Percentiles rank a stretch among this genome's conserved stretches.
These are phyloP conservation scores for Sinocyclocheilus maitianheensis DNA, from an alignment of 2,113 vertebrate species.

Conservation along the genomic window DNA sequence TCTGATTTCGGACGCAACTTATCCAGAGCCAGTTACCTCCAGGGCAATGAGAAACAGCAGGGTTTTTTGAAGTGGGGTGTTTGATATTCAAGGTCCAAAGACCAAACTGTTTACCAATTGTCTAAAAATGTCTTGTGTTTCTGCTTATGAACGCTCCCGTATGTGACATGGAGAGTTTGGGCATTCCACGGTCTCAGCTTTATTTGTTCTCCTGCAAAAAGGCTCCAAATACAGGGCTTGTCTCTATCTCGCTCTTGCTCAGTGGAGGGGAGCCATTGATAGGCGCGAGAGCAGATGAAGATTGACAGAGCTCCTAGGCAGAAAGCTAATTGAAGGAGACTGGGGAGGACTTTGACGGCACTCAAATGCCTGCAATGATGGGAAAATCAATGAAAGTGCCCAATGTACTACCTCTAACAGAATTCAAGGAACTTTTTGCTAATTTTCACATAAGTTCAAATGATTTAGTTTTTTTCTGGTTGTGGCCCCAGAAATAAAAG, in stretches of 20 bases:
- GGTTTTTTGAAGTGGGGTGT: neutral
- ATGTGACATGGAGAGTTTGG: neutral
- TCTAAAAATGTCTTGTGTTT: neutral
- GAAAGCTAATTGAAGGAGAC: constrained; percentile 76
- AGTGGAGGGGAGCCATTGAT: constrained; percentile 70
- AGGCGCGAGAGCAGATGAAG: constrained; percentile 72
- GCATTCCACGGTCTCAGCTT: neutral
- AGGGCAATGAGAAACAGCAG: constrained; percentile 43
- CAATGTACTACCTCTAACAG: constrained; percentile 47
- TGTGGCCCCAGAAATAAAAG: neutral
- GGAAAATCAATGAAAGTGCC: constrained; percentile 71
- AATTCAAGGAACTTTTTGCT: constrained; percentile 29
- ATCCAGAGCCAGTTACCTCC: constrained; percentile 54
- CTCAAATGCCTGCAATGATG: constrained; percentile 70
- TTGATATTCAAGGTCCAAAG: constrained; percentile 15
- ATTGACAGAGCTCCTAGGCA: constrained; percentile 72
- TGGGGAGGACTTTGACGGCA: constrained; percentile 67
- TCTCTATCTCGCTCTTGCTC: constrained; percentile 33
- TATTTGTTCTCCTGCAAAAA: constrained; percentile 27
- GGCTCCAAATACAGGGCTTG: constrained; percentile 37
- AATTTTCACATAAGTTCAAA: constrained; percentile 31
- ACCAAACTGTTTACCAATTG: neutral
- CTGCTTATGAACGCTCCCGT: neutral
- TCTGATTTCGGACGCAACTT: neutral
- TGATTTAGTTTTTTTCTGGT: constrained; percentile 15